These are phyloP conservation scores for Scarus forsteni DNA, from an alignment of 2,797 vertebrate species.

Conservation along the genomic window DNA sequence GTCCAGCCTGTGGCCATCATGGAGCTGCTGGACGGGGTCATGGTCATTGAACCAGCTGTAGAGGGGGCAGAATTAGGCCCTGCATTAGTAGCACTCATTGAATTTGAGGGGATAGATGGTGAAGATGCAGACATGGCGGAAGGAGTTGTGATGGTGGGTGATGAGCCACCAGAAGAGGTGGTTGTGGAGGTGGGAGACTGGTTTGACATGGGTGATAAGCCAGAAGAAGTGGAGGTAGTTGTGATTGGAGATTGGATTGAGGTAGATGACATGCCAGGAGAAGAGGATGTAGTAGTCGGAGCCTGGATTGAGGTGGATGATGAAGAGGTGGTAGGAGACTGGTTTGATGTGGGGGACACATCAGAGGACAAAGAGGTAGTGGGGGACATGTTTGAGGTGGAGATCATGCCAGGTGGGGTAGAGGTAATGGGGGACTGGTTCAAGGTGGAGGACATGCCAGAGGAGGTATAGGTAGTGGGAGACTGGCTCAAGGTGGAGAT, in stretches of 20 bases:
- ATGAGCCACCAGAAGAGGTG: fast-evolving
- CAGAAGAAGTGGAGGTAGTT: not conserved
- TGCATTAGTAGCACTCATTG: conserved; percentile 10
- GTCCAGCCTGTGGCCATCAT: not conserved
- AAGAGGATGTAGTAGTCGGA: fast-evolving
- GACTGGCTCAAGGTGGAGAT: not conserved
- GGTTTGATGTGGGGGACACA: not conserved
- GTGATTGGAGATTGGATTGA: not conserved
- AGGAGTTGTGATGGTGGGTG: not conserved
- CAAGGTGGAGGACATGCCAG: not conserved
- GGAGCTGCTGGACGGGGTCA: not conserved
- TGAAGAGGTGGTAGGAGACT: not conserved
- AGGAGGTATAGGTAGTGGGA: not conserved
- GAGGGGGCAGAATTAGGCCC: conserved; percentile 1
- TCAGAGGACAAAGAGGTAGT: no score
- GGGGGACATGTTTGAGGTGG: not conserved
- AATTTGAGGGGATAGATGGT: not conserved
- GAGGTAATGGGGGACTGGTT: fast-evolving
- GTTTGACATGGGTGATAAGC: not conserved
- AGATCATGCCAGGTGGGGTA: fast-evolving
- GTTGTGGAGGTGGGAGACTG: fast-evolving
- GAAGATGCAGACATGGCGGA: conserved; percentile 6
- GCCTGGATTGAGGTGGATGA: not conserved
- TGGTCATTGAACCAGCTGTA: conserved; percentile 11
- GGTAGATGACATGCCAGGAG: not conserved